Percentiles rank a stretch among this genome's conserved stretches.
phyloP scores from a whole-genome alignment of 2,888 invertebrate species.

The Asteroscopus sphinx region DNA sequence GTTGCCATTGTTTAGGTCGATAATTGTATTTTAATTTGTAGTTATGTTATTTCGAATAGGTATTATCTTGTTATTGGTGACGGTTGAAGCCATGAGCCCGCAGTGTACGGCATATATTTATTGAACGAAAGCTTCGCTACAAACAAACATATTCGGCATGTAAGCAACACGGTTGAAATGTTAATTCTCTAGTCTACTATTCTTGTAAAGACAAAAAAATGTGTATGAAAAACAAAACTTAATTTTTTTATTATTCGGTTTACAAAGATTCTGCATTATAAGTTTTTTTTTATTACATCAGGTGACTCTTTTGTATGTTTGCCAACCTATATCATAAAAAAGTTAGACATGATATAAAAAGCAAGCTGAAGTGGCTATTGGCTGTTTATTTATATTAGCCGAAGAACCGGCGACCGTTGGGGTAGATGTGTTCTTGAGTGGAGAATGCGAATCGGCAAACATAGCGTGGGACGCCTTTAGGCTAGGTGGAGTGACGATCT shows the following conservation, averaged over 20 bases:
- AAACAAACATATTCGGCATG: slow-evolving; percentile 73
- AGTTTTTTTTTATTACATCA: slow-evolving; percentile 70
- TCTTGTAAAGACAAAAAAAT: slow-evolving; percentile 88
- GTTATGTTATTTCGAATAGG: slow-evolving; percentile 73
- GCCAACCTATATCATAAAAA: too few relatives aligned
- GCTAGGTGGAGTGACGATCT: too few relatives aligned
- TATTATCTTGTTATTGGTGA: slow-evolving; percentile 75
- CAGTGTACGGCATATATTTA: slow-evolving; percentile 65
- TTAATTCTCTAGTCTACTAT: slow-evolving; percentile 88
- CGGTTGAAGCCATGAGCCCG: slow-evolving; percentile 60
- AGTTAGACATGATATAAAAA: too few relatives aligned
- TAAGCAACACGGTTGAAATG: slow-evolving; percentile 83
- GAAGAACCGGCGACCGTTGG: too few relatives aligned
- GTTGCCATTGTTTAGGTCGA: slow-evolving; percentile 87
- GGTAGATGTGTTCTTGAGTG: too few relatives aligned
- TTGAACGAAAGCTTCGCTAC: slow-evolving; percentile 77
- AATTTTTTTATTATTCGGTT: slow-evolving; percentile 87
- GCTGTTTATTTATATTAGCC: too few relatives aligned
- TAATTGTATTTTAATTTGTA: slow-evolving; percentile 72
- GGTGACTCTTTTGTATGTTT: too few relatives aligned
- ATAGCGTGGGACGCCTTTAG: too few relatives aligned
- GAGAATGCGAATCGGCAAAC: too few relatives aligned
- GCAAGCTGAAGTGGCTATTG: too few relatives aligned
- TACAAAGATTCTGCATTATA: slow-evolving; percentile 86
- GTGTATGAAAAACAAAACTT: slow-evolving; percentile 84